A percentile compares a stretch with the other conserved stretches of the same genome.
Evolutionary conservation across 1,140 invertebrate genomes (phyloP).

Genomic region (Aleiodes sp.): DNA sequence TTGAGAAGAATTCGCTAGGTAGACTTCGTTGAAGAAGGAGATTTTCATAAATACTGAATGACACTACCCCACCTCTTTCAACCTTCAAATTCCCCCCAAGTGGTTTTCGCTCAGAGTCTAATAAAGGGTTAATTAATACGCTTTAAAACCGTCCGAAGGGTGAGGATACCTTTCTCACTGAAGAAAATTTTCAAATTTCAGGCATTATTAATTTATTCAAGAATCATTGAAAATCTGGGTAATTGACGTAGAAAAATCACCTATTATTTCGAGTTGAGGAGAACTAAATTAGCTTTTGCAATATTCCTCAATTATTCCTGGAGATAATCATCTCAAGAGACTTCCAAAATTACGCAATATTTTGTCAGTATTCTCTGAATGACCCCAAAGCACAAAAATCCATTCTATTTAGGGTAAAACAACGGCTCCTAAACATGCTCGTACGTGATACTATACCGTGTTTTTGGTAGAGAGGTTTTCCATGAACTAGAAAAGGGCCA

Average conservation of each 20-base stretch:
- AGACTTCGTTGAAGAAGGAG: neutral
- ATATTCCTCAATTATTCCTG: too few relatives aligned
- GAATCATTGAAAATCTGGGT: too few relatives aligned
- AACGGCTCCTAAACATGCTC: neutral
- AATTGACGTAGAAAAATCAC: too few relatives aligned
- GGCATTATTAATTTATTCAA: neutral
- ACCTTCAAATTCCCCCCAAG: constrained; percentile 35
- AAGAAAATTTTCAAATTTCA: constrained; percentile 5
- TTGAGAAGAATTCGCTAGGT: neutral
- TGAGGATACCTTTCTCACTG: constrained; percentile 41
- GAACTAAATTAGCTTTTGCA: too few relatives aligned
- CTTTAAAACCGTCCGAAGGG: constrained; percentile 51
- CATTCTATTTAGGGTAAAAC: neutral
- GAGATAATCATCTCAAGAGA: too few relatives aligned
- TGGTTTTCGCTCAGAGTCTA: constrained; percentile 58
- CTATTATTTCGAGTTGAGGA: too few relatives aligned
- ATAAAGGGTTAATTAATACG: constrained; percentile 66
- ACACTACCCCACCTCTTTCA: constrained; percentile 39
- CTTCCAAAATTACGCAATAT: neutral
- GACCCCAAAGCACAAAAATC: neutral
- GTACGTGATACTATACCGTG: neutral
- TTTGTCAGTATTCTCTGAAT: neutral
- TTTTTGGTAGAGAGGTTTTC: neutral
- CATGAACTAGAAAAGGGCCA: constrained; percentile 36
- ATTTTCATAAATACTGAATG: constrained; percentile 27